Evolutionary conservation across 2,113 vertebrate species (phyloP).

Genomic region (Hippoglossus stenolepis): DNA sequence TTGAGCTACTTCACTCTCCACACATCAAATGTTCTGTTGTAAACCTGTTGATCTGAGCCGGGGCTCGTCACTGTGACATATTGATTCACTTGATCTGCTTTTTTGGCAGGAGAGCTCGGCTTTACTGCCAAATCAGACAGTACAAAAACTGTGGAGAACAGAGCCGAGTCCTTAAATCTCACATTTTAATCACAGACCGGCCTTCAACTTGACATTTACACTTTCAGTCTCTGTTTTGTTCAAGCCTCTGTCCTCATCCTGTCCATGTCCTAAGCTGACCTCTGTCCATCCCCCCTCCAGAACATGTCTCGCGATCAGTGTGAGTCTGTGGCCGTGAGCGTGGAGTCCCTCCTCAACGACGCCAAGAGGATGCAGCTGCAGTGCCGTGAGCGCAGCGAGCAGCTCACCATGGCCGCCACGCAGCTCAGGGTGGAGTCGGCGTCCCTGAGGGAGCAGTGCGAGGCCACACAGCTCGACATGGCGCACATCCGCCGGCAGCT

Average conservation of each 20-base stretch:
- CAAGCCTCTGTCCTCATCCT: neutral
- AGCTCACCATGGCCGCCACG: conserved; percentile 62
- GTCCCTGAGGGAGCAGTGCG: conserved; percentile 70
- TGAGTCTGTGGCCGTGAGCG: conserved; percentile 68
- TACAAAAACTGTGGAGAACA: no score
- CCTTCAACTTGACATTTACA: neutral
- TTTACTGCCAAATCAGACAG: conserved; percentile 16
- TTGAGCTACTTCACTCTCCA: conserved; percentile 61
- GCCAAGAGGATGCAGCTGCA: conserved; percentile 73
- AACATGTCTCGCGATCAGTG: conserved; percentile 67
- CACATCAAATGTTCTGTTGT: conserved; percentile 63
- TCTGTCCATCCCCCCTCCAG: conserved; percentile 37
- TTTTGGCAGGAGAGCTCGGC: conserved; percentile 31
- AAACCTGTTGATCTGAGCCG: conserved; percentile 58
- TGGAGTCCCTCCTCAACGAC: conserved; percentile 74
- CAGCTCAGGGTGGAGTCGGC: conserved; percentile 75
- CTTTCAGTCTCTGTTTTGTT: neutral
- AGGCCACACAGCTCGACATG: conserved; percentile 78
- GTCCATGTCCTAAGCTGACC: neutral
- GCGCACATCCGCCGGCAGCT: conserved; percentile 68
- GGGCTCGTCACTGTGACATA: conserved; percentile 21
- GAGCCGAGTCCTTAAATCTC: conserved; percentile 14
- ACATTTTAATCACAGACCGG: neutral
- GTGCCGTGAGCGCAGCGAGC: conserved; percentile 71
- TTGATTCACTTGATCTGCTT: conserved; percentile 33